Base-by-base conservation (phyloP, 2,888 invertebrate genomes). In the Pocota personata region DNA sequence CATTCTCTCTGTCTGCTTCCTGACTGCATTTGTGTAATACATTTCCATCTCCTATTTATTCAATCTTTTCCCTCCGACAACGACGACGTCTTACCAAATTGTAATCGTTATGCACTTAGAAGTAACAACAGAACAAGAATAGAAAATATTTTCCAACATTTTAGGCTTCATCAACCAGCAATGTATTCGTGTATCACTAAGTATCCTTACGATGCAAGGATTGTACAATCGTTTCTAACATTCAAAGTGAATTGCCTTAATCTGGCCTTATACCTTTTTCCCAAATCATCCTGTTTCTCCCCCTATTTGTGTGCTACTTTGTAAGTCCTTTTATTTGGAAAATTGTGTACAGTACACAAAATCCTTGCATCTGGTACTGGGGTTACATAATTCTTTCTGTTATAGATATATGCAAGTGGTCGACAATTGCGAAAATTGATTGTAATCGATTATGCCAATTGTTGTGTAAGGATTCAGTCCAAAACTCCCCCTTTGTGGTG, bases 241-340 rank as follows among this genome's bases (percentile, higher is more conserved):
- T 73, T 73, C 73, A 64, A 75, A 75, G 73, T 79, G 67, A 79
- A 79, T 79, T 79, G 73, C 62, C 73, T 40, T 75, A 83, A 57
- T 75, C 73, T 46, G 69, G 64, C 64, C 35, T 60, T 69, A 46
- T 35, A 60, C n/a, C 43, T 58, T 62, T 78, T 73, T 55, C 52
- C 57, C 37, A 24, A 40, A 76, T 21, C 24, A 48, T 21, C 16
- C 30, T 8, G n/a, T 4, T 7, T 14, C 5, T 7, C 40, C 1
- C 2, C 4, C 16, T 24, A 1, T 21, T 8, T 12, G 24, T 14
- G 2, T 48, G 73, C 30, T 43, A 24, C 4, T 24, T 24, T n/a
- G n/a, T 16, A 50, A 30, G 30, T 48, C 40, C 40, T 14, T 69
- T 14, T 60, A 3, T 10, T 24, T 43, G 19, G 19, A 30, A 16